A percentile compares a stretch with the other conserved stretches of the same genome.
Conservation (phyloP, 1,140 invertebrate species). For the Drosophila obscura region DNA sequence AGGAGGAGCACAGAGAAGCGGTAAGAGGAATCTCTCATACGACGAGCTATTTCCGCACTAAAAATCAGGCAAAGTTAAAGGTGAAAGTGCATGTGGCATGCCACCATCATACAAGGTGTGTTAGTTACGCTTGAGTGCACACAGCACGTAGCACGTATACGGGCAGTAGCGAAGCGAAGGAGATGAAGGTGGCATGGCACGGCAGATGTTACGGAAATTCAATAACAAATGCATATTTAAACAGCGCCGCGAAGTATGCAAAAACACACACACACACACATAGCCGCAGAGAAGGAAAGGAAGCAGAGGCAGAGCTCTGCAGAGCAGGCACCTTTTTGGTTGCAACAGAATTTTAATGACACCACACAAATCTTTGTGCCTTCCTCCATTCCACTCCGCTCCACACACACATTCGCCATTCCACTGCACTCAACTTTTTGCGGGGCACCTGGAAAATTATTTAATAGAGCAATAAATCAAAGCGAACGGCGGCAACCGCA, state of each 20-base stretch:
- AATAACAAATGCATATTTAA: slow-evolving; percentile 74
- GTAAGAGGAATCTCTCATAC: slow-evolving; percentile 12
- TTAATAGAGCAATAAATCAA: slow-evolving; percentile 67
- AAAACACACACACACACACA: neutral
- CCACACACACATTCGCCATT: slow-evolving; percentile 21
- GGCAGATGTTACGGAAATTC: slow-evolving; percentile 60
- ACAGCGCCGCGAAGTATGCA: slow-evolving; percentile 32
- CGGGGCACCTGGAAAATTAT: slow-evolving; percentile 50
- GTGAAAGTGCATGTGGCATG: slow-evolving; percentile 68
- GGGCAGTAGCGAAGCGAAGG: slow-evolving; percentile 1
- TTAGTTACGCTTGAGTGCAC: slow-evolving; percentile 63
- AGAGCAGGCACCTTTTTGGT: slow-evolving; percentile 1
- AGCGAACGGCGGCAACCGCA: slow-evolving; percentile 28
- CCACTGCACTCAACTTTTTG: slow-evolving; percentile 37
- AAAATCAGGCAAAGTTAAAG: slow-evolving; percentile 72
- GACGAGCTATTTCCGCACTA: slow-evolving; percentile 56
- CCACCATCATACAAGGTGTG: slow-evolving; percentile 37
- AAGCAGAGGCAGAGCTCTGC: neutral
- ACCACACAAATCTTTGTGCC: slow-evolving; percentile 23
- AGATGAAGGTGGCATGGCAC: slow-evolving; percentile 2
- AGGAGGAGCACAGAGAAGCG: neutral
- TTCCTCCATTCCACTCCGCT: neutral
- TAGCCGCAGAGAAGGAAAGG: too few relatives aligned
- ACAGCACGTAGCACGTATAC: slow-evolving; percentile 11
- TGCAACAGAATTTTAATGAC: slow-evolving; percentile 58